These are phyloP conservation scores for Esox masquinongy DNA, from an alignment of 2,797 vertebrate species.

Conservation along the genomic window DNA sequence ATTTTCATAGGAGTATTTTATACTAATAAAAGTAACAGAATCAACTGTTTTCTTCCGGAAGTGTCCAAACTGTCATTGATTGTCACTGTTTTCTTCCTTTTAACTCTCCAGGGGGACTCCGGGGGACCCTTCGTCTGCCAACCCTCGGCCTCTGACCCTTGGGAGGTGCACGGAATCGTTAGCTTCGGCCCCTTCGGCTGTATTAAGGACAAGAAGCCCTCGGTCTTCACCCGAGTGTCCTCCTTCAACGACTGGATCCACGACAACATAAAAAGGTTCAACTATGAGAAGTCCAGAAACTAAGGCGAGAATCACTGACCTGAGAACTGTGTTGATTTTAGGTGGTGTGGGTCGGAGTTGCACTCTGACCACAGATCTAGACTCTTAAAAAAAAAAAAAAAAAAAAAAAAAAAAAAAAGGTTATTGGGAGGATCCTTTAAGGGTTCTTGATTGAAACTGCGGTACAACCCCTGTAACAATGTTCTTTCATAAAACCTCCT, in stretches of 20 bases:
- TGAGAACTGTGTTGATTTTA: neutral
- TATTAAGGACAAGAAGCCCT: constrained; percentile 72
- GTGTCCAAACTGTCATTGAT: too few relatives aligned
- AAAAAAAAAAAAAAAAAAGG: too few relatives aligned
- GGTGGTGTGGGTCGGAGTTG: neutral
- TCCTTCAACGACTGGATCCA: constrained; percentile 71
- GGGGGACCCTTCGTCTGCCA: constrained; percentile 70
- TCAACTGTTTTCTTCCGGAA: too few relatives aligned
- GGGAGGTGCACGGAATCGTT: constrained; percentile 73
- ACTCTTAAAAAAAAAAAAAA: too few relatives aligned
- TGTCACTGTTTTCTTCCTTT: neutral
- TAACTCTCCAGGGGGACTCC: constrained; percentile 65
- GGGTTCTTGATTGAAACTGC: too few relatives aligned
- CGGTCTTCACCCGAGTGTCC: constrained; percentile 75
- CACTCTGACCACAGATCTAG: neutral
- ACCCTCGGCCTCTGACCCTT: constrained; percentile 34
- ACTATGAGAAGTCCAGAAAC: constrained; percentile 49
- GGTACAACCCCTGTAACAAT: too few relatives aligned
- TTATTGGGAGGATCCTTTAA: too few relatives aligned
- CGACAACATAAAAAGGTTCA: constrained; percentile 70
- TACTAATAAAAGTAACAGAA: too few relatives aligned
- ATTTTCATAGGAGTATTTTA: too few relatives aligned
- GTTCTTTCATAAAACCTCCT: too few relatives aligned
- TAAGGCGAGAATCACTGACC: neutral
- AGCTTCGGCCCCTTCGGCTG: constrained; percentile 71